Evolutionary conservation across 1,140 invertebrate species (phyloP), one percentile per base, ranked within the genome.

Genomic region (Hestina assimilis): DNA sequence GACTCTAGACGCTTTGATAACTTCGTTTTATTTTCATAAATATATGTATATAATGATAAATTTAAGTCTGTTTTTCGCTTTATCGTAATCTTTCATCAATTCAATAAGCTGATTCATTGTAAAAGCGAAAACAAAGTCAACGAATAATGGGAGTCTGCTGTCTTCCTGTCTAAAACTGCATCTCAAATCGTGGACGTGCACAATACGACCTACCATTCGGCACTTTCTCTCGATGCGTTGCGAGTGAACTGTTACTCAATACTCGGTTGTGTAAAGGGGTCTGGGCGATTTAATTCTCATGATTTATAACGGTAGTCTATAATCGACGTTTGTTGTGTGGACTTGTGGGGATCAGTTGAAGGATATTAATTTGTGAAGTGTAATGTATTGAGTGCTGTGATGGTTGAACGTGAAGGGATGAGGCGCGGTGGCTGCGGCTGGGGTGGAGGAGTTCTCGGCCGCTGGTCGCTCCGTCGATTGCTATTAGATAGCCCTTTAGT

Each of bases 201-300:
- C 72, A 59, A 63, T 73, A 59, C 67, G 61, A 70, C 65, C 75
- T 68, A 55, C 59, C 63, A 72, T n/a, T 76, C 73, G 67, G 59
- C 60, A 84, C 82, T 86, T 87, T 86, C 83, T 87, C 82, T 83
- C 66, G 72, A 78, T 82, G 81, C 69, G 70, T 77, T 74, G 69
- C 63, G 66, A 71, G 72, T 72, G 55, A 66, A 72, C 61, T 68
- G 66, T 84, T 84, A 81, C 73, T 78, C 72, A 83, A 85, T 57
- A 72, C 61, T 57, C 60, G 41, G 74, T 77, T 75, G 78, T 73
- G 75, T 63, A 78, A 74, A 79, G 59, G 53, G 35, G 71, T 55
- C 65, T 67, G 55, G 51, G 57, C 45, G 55, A 65, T 55, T 38
- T 38, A 38, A 12, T 63, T 69, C 63, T 47, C 58, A 67, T 72